A percentile compares a stretch with the other conserved stretches of the same genome.
phyloP scores from a whole-genome alignment of 2,888 invertebrate genomes.

The Amiota communis region DNA sequence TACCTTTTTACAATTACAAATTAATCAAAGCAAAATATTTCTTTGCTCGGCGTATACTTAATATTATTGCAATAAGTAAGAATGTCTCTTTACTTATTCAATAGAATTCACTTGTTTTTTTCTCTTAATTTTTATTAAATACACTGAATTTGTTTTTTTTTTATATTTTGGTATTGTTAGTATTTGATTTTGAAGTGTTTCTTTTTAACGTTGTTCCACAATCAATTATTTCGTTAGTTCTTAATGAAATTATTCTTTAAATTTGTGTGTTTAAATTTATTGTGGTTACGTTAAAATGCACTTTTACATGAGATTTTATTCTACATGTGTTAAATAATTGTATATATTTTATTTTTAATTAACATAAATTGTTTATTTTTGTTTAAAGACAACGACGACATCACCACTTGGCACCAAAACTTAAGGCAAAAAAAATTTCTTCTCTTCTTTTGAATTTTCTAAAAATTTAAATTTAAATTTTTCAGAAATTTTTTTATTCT shows the following conservation, averaged over 20 bases:
- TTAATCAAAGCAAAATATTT: neutral
- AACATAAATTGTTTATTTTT: conserved; percentile 27
- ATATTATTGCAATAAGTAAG: neutral
- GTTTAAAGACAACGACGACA: conserved; percentile 37
- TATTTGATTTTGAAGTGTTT: conserved; percentile 9
- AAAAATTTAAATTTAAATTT: too few relatives aligned
- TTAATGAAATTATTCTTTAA: conserved; percentile 28
- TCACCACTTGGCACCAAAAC: conserved; percentile 56
- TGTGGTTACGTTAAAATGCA: conserved; percentile 40
- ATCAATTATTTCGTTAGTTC: conserved; percentile 48
- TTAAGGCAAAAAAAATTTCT: too few relatives aligned
- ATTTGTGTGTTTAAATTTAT: conserved; percentile 44
- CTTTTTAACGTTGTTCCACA: conserved; percentile 48
- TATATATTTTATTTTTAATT: neutral
- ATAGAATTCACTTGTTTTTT: conserved; percentile 15
- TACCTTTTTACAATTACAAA: neutral
- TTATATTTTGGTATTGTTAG: conserved; percentile 1
- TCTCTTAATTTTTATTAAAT: neutral
- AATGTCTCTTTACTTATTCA: too few relatives aligned
- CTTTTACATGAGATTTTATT: neutral
- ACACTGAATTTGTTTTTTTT: neutral
- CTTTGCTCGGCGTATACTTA: conserved; percentile 5
- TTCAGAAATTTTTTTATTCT: conserved; percentile 23
- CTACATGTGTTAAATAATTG: conserved; percentile 29
- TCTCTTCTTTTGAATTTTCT: too few relatives aligned